Evolutionary conservation across 2,797 vertebrate species (phyloP).

Genomic region (Scleropages formosus): DNA sequence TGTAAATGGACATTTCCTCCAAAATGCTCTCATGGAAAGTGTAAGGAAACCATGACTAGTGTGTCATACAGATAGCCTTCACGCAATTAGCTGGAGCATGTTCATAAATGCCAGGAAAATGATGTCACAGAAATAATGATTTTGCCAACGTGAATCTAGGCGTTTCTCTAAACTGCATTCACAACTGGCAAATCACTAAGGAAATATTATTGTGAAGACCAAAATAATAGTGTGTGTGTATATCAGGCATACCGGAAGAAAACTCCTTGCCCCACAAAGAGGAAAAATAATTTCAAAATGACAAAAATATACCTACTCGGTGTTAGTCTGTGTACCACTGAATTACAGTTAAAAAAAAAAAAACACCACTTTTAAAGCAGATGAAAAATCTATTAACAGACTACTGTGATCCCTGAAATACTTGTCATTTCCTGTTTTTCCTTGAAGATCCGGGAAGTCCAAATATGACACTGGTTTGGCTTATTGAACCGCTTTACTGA

Average conservation of each 20-base stretch:
- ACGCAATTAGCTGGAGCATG: too few species aligned
- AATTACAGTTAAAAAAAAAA: not conserved
- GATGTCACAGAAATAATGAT: too few species aligned
- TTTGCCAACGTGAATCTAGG: too few species aligned
- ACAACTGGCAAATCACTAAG: not conserved
- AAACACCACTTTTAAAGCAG: not conserved
- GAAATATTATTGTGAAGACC: too few species aligned
- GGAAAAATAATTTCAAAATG: not conserved
- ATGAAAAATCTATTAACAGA: not conserved
- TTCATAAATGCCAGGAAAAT: too few species aligned
- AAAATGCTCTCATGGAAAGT: too few species aligned
- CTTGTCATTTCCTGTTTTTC: constrained; percentile 8
- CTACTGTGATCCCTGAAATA: not conserved
- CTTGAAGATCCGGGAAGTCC: not conserved
- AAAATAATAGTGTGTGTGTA: too few species aligned
- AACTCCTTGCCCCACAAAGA: not conserved
- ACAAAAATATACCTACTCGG: not conserved
- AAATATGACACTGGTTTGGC: not conserved
- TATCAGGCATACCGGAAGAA: not conserved
- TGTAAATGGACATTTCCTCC: too few species aligned
- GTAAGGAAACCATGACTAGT: too few species aligned
- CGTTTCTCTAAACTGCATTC: not conserved
- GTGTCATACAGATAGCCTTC: too few species aligned
- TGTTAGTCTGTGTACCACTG: not conserved
- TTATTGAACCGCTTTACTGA: too few species aligned